A percentile compares a stretch with the other conserved stretches of the same genome.
Evolutionary conservation across 2,113 vertebrate genomes (phyloP).

Genomic region (Triplophysa dalaica): DNA sequence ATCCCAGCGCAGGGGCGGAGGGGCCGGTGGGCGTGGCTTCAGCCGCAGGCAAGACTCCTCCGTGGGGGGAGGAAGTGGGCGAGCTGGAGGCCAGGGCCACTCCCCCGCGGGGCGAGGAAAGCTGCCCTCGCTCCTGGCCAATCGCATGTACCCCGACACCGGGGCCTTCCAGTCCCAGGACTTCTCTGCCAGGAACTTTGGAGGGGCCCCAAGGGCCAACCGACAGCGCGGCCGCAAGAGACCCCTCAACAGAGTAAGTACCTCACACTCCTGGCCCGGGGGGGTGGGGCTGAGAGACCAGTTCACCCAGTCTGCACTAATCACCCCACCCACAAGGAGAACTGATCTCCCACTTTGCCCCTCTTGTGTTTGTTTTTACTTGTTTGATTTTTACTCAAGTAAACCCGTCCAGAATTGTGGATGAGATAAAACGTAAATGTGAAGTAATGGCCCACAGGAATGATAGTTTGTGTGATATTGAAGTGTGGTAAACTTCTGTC

Average conservation of each 20-base stretch:
- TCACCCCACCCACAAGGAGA: neutral
- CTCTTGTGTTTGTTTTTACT: no score
- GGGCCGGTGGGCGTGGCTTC: conserved; percentile 72
- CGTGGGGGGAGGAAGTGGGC: conserved; percentile 73
- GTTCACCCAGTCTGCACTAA: neutral
- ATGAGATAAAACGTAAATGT: neutral
- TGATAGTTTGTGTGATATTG: neutral
- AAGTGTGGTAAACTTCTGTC: no score
- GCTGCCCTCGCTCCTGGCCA: conserved; percentile 90
- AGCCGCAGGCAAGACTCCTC: conserved; percentile 78
- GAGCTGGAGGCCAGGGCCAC: conserved; percentile 67
- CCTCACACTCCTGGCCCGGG: conserved; percentile 43
- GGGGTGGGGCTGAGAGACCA: conserved; percentile 14
- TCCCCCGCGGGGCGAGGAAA: conserved; percentile 81
- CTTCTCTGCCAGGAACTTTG: conserved; percentile 83
- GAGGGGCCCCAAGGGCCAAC: conserved; percentile 80
- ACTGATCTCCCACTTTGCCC: neutral
- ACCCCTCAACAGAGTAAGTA: conserved; percentile 85
- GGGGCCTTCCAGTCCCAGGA: conserved; percentile 79
- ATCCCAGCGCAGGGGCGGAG: conserved; percentile 73
- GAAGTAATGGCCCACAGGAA: neutral
- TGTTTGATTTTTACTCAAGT: neutral
- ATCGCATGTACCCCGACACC: conserved; percentile 82
- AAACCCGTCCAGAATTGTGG: neutral
- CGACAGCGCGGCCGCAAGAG: conserved; percentile 86